A percentile compares a stretch with the other conserved stretches of the same genome.
These are phyloP conservation scores for Nasonia vitripennis DNA, from an alignment of 1,140 invertebrate genomes.

Conservation along the genomic window DNA sequence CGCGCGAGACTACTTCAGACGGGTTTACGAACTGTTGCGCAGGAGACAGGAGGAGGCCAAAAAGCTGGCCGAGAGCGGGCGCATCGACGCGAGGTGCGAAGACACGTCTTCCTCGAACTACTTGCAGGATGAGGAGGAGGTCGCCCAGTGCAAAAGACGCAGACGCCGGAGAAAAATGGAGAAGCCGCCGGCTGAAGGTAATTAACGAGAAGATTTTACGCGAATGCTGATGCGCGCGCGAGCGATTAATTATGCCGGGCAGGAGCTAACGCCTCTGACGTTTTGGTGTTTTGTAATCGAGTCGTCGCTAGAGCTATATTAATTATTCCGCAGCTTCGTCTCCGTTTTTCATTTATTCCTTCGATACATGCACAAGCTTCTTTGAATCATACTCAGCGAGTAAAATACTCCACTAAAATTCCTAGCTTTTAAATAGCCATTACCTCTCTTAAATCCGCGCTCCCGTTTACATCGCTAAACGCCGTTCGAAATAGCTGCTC, in stretches of 20 bases:
- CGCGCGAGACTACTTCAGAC: slow-evolving; percentile 67
- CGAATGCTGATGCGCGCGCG: too few relatives aligned
- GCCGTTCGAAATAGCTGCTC: slow-evolving; percentile 5
- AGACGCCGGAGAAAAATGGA: slow-evolving; percentile 58
- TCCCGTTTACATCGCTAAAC: slow-evolving; percentile 15
- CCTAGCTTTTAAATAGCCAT: not conserved
- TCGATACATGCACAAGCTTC: not conserved
- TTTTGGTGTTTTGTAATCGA: too few relatives aligned
- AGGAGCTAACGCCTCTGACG: too few relatives aligned
- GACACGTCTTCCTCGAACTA: slow-evolving; percentile 63
- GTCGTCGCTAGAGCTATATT: too few relatives aligned
- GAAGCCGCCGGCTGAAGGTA: slow-evolving; percentile 60
- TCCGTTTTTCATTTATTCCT: not conserved
- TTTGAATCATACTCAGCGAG: not conserved
- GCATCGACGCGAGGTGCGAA: slow-evolving; percentile 47
- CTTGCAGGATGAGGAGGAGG: slow-evolving; percentile 45
- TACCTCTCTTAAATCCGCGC: not conserved
- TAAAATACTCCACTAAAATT: too few relatives aligned
- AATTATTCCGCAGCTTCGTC: too few relatives aligned
- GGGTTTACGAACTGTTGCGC: slow-evolving; percentile 69
- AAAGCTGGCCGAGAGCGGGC: slow-evolving; percentile 38
- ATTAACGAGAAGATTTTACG: not conserved
- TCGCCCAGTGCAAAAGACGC: slow-evolving; percentile 56
- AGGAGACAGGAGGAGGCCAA: slow-evolving; percentile 60
- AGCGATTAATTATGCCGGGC: too few relatives aligned